Percentiles rank a stretch among this genome's conserved stretches.
Evolutionary conservation across 2,797 vertebrate genomes (phyloP).

Genomic region (Perdix hodgsoniae): DNA sequence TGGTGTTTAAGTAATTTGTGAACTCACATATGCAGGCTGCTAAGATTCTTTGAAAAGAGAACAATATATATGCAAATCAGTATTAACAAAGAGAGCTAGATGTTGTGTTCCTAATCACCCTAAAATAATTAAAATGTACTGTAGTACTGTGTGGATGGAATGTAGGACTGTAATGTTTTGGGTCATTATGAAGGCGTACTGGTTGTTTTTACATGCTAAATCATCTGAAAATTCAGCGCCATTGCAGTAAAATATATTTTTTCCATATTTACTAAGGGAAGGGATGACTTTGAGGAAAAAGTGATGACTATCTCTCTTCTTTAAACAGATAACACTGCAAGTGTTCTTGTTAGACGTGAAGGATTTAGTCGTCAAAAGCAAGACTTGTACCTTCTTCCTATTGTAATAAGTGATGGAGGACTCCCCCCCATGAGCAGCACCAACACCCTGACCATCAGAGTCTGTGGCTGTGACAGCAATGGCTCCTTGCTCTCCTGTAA

Average conservation of each 20-base stretch:
- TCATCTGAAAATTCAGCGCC: background rate
- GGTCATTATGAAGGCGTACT: background rate
- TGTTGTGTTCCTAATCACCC: background rate
- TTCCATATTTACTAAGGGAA: background rate
- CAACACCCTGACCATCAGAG: conserved; percentile 91
- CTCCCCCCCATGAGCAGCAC: conserved; percentile 91
- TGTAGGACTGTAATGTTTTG: background rate
- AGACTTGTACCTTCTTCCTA: conserved; percentile 90
- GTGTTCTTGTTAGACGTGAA: conserved; percentile 88
- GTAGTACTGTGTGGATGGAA: background rate
- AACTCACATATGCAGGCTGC: background rate
- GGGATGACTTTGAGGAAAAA: background rate
- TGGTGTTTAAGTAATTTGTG: background rate
- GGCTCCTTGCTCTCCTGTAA: conserved; percentile 91
- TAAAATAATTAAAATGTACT: background rate
- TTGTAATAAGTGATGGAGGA: conserved; percentile 94
- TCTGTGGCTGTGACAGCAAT: conserved; percentile 91
- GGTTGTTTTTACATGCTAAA: background rate
- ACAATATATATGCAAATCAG: background rate
- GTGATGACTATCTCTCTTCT: background rate
- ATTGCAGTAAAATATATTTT: background rate
- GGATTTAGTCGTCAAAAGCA: conserved; percentile 91
- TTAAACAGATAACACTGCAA: conserved; percentile 91
- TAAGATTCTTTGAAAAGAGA: background rate
- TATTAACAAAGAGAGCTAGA: background rate